These are phyloP conservation scores for Lophius piscatorius DNA, from an alignment of 2,113 vertebrate genomes.

Conservation along the genomic window DNA sequence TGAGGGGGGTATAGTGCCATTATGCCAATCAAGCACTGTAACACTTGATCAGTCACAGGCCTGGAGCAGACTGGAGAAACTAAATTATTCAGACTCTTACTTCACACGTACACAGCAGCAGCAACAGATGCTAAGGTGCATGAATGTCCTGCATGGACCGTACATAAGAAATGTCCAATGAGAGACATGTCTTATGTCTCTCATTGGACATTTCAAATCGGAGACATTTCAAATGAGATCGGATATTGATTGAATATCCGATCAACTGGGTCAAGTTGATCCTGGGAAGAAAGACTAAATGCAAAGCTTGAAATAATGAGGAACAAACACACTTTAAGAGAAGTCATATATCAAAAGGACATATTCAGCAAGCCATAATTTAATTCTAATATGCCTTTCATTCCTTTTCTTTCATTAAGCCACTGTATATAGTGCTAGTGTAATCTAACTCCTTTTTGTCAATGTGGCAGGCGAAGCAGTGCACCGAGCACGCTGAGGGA, in stretches of 20 bases:
- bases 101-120: conserved; percentile 46
- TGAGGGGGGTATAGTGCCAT: conserved; percentile 65
- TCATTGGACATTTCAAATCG: too few species aligned
- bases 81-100: conserved; percentile 58
- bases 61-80: conserved; percentile 44
- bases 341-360: background rate
- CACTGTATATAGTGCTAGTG: conserved; percentile 22
- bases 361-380: conserved; percentile 5
- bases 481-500: conserved; percentile 61
- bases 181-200: background rate
- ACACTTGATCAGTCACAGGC: conserved; percentile 67
- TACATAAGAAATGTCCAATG: conserved; percentile 13
- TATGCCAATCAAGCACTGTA: conserved; percentile 68
- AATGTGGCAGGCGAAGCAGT: conserved; percentile 28
- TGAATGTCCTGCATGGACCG: conserved; percentile 13
- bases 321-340: too few species aligned
- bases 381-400: conserved; percentile 5
- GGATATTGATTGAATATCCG: too few species aligned
- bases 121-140: conserved; percentile 16
- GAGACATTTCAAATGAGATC: too few species aligned
- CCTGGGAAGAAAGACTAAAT: too few species aligned
- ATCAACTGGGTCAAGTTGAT: too few species aligned
- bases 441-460: conserved; percentile 46
- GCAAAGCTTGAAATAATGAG: too few species aligned
- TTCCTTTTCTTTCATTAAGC: conserved; percentile 27